Conservation (phyloP, 2,888 invertebrate species). For the Andrena bicolor region DNA sequence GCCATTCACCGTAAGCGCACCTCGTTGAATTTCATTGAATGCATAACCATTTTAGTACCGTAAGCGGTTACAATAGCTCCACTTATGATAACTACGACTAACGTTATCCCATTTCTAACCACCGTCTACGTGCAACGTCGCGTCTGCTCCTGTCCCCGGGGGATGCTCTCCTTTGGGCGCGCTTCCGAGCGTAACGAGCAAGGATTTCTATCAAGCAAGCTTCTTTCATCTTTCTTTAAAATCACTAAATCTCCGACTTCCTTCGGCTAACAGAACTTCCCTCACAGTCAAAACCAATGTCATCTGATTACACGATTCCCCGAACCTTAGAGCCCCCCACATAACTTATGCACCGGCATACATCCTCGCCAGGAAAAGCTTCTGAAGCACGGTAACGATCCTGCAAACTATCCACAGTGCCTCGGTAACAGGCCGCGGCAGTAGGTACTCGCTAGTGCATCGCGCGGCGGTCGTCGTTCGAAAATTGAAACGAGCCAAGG, state of each 20-base stretch:
- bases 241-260: too few species aligned
- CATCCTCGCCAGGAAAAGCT: too few species aligned
- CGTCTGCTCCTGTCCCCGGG: not conserved
- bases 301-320: too few species aligned
- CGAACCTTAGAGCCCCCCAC: too few species aligned
- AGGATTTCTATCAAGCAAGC: not conserved
- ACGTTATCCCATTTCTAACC: not conserved
- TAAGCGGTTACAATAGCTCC: constrained; percentile 9
- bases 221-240: not conserved
- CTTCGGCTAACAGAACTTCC: too few species aligned
- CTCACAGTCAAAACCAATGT: too few species aligned
- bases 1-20: not conserved
- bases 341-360: too few species aligned
- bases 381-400: constrained; percentile 1
- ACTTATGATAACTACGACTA: constrained; percentile 28
- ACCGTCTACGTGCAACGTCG: not conserved
- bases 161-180: not conserved
- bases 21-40: constrained; percentile 40
- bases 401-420: not conserved
- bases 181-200: not conserved
- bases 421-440: not conserved
- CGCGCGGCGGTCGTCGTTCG: constrained; percentile 6
- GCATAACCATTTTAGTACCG: constrained; percentile 26
- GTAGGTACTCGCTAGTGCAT: not conserved
- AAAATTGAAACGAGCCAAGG: constrained; percentile 23